Evolutionary conservation across 1,140 invertebrate species (phyloP).

Genomic region (Pantala flavescens): DNA sequence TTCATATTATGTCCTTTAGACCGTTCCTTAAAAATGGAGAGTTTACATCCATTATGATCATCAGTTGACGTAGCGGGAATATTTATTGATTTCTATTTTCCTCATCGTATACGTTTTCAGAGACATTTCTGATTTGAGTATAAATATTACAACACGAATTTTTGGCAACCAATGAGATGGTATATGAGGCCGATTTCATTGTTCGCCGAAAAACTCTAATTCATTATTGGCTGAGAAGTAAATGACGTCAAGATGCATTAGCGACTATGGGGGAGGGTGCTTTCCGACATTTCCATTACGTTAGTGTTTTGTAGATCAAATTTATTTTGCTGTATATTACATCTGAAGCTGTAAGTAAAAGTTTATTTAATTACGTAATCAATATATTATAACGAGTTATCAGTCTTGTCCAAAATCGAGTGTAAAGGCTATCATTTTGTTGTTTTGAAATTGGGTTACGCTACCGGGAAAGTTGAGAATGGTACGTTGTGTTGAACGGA

Average conservation of each 20-base stretch:
- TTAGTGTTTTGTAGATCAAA: not conserved
- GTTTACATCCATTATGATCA: no score
- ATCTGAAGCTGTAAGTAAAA: not conserved
- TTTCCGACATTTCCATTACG: not conserved
- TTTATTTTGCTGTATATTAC: not conserved
- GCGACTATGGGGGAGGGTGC: not conserved
- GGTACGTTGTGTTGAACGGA: not conserved
- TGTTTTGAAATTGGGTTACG: slow-evolving; percentile 6
- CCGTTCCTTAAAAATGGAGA: no score
- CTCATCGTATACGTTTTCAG: no score
- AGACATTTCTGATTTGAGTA: no score
- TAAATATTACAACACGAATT: not conserved
- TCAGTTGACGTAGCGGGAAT: no score
- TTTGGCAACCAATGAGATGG: not conserved
- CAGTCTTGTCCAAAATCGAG: not conserved
- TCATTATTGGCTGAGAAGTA: not conserved
- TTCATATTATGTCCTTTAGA: no score
- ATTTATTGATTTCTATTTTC: no score
- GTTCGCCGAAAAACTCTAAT: not conserved
- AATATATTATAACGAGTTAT: not conserved
- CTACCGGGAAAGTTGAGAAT: slow-evolving; percentile 8
- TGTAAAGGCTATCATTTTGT: not conserved
- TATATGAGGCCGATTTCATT: not conserved
- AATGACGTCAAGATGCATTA: not conserved
- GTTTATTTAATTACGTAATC: not conserved